Base-by-base conservation (phyloP, 2,797 vertebrate species). In the Psittacula derbiana region DNA sequence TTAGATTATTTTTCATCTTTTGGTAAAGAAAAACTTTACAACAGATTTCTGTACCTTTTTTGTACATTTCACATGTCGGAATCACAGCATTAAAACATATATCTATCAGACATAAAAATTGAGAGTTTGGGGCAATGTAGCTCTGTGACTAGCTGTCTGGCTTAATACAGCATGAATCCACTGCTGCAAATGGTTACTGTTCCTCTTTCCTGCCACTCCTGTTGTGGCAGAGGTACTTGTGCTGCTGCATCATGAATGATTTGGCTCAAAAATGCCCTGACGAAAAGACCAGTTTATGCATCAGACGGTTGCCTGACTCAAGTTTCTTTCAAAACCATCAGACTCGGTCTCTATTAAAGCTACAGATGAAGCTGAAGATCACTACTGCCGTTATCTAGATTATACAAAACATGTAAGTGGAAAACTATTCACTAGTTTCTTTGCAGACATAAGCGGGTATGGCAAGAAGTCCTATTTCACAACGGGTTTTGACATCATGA, bases 401-500 rank as follows among this genome's bases (percentile, higher is more conserved):
- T 5, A 58, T 4, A 70, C 17, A 55, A 85, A 92, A 75, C 23
- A 30, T 11, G 1, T n/a, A 55, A 74, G 8, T 17, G 16, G 31
- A 70, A 28, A 3, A 40, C 18, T 67, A 50, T 20, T 70, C 31
- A 31, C 7, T 17, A 80, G 20, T 16, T 72, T 67, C 60, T 33
- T 46, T 64, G 69, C 31, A 52, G 38, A 57, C 4, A 23, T 24
- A 80, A 44, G 4, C 3, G 1, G 3, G 17, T 36, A 72, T 4
- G 31, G 55, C 83, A 64, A 1, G 3, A 70, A 79, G 13, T 17
- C 2, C 0, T 19, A n/a, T 57, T 80, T 64, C 27, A 44, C 15
- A 0, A 0, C 10, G 74, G 76, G 2, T 28, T 67, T 52, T 74
- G 14, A 74, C 40, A 9, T 31, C 10, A 15, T 2, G 7, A 17